Conservation (phyloP, 2,797 vertebrate genomes). For the Muscicapa comitata region DNA sequence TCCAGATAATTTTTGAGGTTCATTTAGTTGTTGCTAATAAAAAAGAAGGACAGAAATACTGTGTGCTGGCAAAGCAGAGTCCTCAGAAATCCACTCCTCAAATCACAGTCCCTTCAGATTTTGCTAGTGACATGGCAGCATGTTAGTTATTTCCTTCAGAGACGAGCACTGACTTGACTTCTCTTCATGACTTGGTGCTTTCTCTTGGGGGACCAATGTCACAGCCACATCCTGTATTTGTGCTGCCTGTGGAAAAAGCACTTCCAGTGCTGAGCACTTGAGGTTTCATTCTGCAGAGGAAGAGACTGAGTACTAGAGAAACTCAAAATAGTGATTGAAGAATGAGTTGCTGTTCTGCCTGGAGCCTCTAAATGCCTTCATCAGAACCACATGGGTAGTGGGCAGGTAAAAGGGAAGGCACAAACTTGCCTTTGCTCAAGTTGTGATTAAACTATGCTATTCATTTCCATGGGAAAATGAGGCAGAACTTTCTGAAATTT, state of each 20-base stretch:
- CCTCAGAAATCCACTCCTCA: background rate
- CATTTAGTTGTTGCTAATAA: slow-evolving; percentile 48
- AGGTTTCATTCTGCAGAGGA: background rate
- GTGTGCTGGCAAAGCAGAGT: background rate
- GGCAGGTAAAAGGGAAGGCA: background rate
- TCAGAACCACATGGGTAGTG: background rate
- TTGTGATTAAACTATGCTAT: background rate
- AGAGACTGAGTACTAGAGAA: background rate
- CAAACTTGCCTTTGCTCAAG: background rate
- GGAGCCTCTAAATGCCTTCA: background rate
- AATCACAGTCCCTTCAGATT: background rate
- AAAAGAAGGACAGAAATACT: slow-evolving; percentile 35
- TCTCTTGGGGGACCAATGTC: background rate
- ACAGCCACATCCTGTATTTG: background rate
- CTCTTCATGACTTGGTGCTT: background rate
- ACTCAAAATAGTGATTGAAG: background rate
- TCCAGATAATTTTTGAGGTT: slow-evolving; percentile 60
- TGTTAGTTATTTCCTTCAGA: slow-evolving; percentile 23
- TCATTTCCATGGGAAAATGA: background rate
- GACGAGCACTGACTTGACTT: background rate
- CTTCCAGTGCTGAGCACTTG: background rate
- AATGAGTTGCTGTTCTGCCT: background rate
- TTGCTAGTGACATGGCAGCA: background rate
- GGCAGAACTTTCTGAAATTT: background rate
- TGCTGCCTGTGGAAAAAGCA: background rate